Evolutionary conservation across 1,140 invertebrate genomes (phyloP).

Genomic region (Calephelis nemesis): DNA sequence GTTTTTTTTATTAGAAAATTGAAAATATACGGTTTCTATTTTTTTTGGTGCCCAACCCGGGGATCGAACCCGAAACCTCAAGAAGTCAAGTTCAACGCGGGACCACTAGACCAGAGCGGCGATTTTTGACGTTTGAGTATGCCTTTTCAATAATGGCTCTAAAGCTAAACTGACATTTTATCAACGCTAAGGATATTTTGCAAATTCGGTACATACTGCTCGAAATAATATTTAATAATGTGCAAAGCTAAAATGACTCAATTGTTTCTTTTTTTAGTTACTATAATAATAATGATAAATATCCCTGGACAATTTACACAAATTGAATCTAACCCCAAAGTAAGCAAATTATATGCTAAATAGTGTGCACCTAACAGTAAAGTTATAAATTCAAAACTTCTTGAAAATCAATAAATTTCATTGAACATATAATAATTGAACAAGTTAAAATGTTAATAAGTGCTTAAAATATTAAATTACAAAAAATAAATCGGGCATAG

Average conservation of each 20-base stretch:
- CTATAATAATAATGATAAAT: too few species aligned
- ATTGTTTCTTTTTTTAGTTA: not conserved
- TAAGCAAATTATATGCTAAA: too few species aligned
- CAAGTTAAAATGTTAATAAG: not conserved
- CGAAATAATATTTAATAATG: too few species aligned
- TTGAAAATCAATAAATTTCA: not conserved
- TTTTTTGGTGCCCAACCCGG: too few species aligned
- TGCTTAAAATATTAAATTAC: not conserved
- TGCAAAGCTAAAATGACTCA: not conserved
- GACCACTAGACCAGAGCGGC: too few species aligned
- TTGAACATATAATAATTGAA: not conserved
- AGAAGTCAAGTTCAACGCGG: too few species aligned
- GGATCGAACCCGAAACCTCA: too few species aligned
- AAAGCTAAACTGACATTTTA: not conserved
- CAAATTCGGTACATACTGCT: not conserved
- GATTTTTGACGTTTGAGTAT: constrained; percentile 4
- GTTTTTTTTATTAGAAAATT: too few species aligned
- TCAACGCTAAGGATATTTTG: not conserved
- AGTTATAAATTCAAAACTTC: too few species aligned
- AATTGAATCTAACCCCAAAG: too few species aligned
- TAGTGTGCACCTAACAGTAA: not conserved
- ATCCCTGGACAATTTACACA: too few species aligned
- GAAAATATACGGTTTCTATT: too few species aligned
- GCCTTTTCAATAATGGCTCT: constrained; percentile 1
- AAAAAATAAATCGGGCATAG: not conserved